A percentile compares a stretch with the other conserved stretches of the same genome.
These are phyloP conservation scores for Himalopsyche tibetana DNA, from an alignment of 2,888 invertebrate genomes.

Conservation along the genomic window DNA sequence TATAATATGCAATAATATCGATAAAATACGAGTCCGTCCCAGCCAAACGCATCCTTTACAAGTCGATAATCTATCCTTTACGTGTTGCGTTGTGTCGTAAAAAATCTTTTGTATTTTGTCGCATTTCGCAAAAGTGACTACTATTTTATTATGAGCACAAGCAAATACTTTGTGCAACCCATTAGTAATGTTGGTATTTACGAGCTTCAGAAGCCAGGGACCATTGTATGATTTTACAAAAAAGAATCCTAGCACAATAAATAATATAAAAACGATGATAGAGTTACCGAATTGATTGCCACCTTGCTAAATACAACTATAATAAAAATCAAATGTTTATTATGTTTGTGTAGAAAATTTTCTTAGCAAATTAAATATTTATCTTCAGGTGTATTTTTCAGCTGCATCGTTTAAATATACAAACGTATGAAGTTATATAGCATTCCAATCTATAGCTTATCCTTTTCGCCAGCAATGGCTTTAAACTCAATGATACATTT, in stretches of 20 bases:
- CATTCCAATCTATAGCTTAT: too few relatives aligned
- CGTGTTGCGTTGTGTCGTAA: constrained; percentile 58
- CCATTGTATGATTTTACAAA: constrained; percentile 67
- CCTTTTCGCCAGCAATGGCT: too few relatives aligned
- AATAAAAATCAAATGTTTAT: too few relatives aligned
- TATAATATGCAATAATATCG: neutral
- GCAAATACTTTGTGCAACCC: constrained; percentile 70
- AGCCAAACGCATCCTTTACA: constrained; percentile 61
- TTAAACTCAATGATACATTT: too few relatives aligned
- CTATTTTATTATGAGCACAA: constrained; percentile 56
- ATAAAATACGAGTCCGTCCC: constrained; percentile 46
- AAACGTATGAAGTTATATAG: too few relatives aligned
- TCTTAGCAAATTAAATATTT: too few relatives aligned
- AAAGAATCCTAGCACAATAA: neutral
- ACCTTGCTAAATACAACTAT: neutral
- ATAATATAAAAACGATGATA: neutral
- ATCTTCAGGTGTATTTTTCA: too few relatives aligned
- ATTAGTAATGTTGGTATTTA: constrained; percentile 70
- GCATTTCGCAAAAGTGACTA: constrained; percentile 57
- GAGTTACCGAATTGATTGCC: neutral
- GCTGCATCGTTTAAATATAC: too few relatives aligned
- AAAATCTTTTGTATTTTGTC: constrained; percentile 54
- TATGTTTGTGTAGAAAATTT: too few relatives aligned
- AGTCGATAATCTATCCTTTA: constrained; percentile 64
- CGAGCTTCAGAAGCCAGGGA: constrained; percentile 70